Percentiles rank a stretch among this genome's conserved stretches.
Evolutionary conservation across 2,888 invertebrate species (phyloP).

Genomic region (Pollenia angustigena): DNA sequence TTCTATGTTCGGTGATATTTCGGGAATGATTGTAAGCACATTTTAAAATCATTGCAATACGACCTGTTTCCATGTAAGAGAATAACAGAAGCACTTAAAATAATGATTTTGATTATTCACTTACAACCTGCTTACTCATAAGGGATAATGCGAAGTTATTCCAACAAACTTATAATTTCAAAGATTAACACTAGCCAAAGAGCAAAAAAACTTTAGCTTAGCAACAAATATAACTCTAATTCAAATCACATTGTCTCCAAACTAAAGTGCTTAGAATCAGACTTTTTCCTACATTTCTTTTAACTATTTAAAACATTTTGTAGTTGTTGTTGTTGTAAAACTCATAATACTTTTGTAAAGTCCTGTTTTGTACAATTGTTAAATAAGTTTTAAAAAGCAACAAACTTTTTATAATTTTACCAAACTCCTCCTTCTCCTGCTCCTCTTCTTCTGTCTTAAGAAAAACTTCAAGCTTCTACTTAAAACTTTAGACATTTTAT

Average conservation of each 20-base stretch:
- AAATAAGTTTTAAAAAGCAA: neutral
- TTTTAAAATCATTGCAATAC: too few species aligned
- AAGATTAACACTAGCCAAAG: too few species aligned
- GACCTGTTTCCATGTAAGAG: too few species aligned
- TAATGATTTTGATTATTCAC: too few species aligned
- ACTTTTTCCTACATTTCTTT: conserved; percentile 3
- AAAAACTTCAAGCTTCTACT: conserved; percentile 9
- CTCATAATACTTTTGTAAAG: neutral
- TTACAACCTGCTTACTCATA: too few species aligned
- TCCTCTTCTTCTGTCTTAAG: neutral
- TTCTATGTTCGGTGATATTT: too few species aligned
- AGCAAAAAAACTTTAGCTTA: too few species aligned
- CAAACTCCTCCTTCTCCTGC: neutral
- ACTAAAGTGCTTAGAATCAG: neutral
- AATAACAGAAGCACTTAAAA: too few species aligned
- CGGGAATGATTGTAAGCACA: too few species aligned
- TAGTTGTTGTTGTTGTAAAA: neutral
- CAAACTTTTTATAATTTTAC: conserved; percentile 18
- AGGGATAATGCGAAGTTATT: too few species aligned
- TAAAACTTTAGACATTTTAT: conserved; percentile 40
- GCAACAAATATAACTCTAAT: neutral
- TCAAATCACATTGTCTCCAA: neutral
- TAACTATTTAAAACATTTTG: neutral
- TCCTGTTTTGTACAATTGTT: conserved; percentile 8
- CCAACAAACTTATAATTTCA: too few species aligned